Evolutionary conservation across 92 coral and sea anemone species (phyloP).

Genomic region (Epizoanthus scotinus): DNA sequence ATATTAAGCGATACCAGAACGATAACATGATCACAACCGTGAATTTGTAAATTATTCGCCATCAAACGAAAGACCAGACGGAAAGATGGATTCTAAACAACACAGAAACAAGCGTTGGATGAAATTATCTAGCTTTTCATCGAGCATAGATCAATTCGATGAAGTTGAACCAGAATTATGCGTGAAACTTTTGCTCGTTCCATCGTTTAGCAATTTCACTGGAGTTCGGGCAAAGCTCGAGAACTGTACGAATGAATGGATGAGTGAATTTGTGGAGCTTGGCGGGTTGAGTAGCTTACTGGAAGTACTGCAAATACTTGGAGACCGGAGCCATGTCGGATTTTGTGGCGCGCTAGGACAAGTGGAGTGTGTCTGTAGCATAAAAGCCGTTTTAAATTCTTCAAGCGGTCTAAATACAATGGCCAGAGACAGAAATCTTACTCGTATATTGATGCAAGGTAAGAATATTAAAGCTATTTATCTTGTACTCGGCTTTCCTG

Average conservation of each 20-base stretch:
- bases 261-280: constrained; percentile 72
- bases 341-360: constrained; percentile 70
- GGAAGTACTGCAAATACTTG: constrained; percentile 55
- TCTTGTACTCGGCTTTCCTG: too few species aligned
- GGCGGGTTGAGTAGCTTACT: constrained; percentile 76
- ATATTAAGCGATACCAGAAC: background rate
- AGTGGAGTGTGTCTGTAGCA: constrained; percentile 79
- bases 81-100: constrained; percentile 2
- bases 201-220: constrained; percentile 74
- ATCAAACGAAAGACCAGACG: background rate
- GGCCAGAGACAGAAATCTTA: constrained; percentile 49
- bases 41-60: background rate
- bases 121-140: constrained; percentile 32
- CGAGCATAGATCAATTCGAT: constrained; percentile 38
- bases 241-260: constrained; percentile 68
- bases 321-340: constrained; percentile 37
- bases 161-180: constrained; percentile 82
- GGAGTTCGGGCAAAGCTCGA: constrained; percentile 69
- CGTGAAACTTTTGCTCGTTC: constrained; percentile 60
- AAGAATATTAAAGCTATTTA: constrained; percentile 17
- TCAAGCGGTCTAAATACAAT: constrained; percentile 71
- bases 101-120: constrained; percentile 30
- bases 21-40: background rate
- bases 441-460: constrained; percentile 77
- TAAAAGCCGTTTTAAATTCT: constrained; percentile 87